These are phyloP conservation scores for Holotrichia oblita DNA, from an alignment of 1,140 invertebrate genomes.

Conservation along the genomic window DNA sequence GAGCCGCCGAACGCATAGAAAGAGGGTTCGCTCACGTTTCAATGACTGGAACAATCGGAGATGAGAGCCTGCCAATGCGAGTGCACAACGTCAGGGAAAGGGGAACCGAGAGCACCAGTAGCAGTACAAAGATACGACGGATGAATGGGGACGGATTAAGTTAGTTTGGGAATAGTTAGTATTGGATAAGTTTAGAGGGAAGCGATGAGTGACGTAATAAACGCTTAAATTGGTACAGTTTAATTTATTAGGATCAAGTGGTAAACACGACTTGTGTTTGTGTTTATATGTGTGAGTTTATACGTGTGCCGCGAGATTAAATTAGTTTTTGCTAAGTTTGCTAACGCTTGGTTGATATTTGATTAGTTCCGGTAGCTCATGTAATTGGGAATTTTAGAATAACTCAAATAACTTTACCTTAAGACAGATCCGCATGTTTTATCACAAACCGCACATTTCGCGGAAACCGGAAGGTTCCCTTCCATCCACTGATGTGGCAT, in stretches of 20 bases:
- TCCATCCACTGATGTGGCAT: constrained; percentile 99
- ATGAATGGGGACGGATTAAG: too few relatives aligned
- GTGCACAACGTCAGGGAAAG: too few relatives aligned
- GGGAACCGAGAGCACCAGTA: too few relatives aligned
- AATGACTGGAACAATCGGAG: background rate
- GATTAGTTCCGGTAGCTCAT: background rate
- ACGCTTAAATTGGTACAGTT: background rate
- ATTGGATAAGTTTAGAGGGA: background rate
- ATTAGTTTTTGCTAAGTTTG: background rate
- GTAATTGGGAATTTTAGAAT: background rate
- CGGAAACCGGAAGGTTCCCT: constrained; percentile 94
- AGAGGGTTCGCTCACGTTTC: background rate
- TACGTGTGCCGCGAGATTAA: too few relatives aligned
- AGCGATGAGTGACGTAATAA: background rate
- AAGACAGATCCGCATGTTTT: constrained; percentile 96
- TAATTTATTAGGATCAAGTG: background rate
- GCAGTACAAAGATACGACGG: too few relatives aligned
- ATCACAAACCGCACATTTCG: constrained; percentile 94
- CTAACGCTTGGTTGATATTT: background rate
- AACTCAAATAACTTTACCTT: constrained; percentile 65
- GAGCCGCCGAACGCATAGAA: background rate
- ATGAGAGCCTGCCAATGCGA: background rate
- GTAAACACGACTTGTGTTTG: too few relatives aligned
- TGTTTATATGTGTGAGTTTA: too few relatives aligned
- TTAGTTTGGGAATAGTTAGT: too few relatives aligned